Base-by-base conservation (phyloP, 64 coral and sea anemone genomes). In the Astreopora myriophthalma region DNA sequence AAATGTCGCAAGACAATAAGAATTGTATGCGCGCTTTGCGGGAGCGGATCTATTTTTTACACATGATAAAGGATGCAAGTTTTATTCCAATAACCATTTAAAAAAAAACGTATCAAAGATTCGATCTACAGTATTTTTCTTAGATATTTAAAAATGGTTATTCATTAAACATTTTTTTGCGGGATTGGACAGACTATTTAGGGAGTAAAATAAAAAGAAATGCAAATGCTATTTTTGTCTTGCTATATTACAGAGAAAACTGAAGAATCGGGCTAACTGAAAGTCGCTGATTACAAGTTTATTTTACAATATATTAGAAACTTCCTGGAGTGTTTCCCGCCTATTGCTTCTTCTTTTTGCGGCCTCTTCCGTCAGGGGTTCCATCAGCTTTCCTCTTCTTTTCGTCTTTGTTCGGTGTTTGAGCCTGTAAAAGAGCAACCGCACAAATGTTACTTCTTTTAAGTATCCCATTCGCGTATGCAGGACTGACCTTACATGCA, bases 311-410 rank as follows among this genome's bases (percentile, higher is more conserved):
- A 85, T 42, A 19, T 26, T 37, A 64, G 20, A 32, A n/a, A 26
- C 22, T 52, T 67, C 1, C 44, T 38, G 0, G 31, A 14, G 81
- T 35, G 36, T 71, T 2, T 20, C 58, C 9, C 11, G 23, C 76
- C 73, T 89, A 92, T 79, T 92, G 79, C 32, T 83, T 98, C 87
- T 98, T 98, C 60, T 98, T 98, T 28, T 95, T 95, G 81, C 96
- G 89, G 28, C 96, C 96, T 7, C 96, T 85, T 4, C 96, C 96
- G 48, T 98, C 96, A 10, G 96, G 96, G 14, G 96, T 98, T 6
- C 96, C 96, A 80, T 98, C 96, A 11, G 96, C 96, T 68, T 98
- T 98, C 33, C 96, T 89, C 19, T 95, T 98, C 90, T 98, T 82
- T 73, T 94, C 92, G 8, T 83, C 68, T 42, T 92, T 73, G 38